Evolutionary conservation across 2,113 vertebrate genomes (phyloP).

Genomic region (Piprites chloris): DNA sequence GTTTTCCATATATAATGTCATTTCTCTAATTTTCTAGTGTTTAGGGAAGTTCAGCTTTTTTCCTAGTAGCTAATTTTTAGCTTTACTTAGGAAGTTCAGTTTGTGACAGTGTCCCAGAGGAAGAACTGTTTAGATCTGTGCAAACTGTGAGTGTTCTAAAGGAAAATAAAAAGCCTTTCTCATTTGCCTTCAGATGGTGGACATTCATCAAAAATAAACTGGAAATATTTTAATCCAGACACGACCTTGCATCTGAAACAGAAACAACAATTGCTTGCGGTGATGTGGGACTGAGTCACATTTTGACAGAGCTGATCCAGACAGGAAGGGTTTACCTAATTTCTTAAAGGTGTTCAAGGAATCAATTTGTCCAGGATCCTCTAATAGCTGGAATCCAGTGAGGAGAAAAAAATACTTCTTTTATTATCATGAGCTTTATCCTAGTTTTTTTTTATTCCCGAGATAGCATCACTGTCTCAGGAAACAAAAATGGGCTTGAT

Average conservation of each 20-base stretch:
- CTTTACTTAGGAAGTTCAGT: not conserved
- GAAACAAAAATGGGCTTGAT: not conserved
- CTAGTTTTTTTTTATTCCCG: not conserved
- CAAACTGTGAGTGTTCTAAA: not conserved
- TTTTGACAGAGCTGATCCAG: not conserved
- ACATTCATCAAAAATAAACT: not conserved
- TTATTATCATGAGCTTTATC: not conserved
- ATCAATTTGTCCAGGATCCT: not conserved
- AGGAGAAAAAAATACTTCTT: not conserved
- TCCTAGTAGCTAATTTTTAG: not conserved
- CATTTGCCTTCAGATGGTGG: not conserved
- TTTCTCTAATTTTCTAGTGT: not conserved
- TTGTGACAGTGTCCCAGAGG: not conserved
- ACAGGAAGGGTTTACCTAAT: constrained; percentile 30
- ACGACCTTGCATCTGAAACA: constrained; percentile 37
- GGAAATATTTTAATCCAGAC: constrained; percentile 12
- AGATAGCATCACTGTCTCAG: not conserved
- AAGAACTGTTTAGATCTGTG: not conserved
- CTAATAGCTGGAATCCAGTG: not conserved
- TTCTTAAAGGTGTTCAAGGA: not conserved
- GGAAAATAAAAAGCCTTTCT: not conserved
- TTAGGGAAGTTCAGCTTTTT: not conserved
- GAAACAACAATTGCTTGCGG: not conserved
- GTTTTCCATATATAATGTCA: not conserved
- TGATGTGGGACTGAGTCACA: not conserved